Conservation (phyloP, 2,888 invertebrate species). For the Heliconius sara region DNA sequence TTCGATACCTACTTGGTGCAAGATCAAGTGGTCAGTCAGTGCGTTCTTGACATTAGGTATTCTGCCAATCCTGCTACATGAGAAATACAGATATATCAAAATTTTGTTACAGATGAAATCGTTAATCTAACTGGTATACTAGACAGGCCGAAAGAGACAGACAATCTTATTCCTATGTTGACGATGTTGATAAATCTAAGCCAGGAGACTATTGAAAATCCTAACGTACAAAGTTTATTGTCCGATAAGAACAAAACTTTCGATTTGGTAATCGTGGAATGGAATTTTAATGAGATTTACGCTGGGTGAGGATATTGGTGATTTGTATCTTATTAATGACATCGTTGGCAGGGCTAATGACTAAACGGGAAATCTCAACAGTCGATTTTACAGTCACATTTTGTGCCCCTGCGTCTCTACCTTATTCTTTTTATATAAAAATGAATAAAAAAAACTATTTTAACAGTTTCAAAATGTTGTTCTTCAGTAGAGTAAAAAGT, state of each 20-base stretch:
- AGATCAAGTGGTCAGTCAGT: too few species aligned
- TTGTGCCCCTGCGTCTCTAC: too few species aligned
- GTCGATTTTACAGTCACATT: too few species aligned
- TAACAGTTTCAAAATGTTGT: too few species aligned
- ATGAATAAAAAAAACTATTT: too few species aligned
- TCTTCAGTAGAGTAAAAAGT: not conserved
- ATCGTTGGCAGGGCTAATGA: too few species aligned
- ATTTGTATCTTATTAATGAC: not conserved
- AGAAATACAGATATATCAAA: not conserved
- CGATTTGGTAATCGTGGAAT: conserved; percentile 59
- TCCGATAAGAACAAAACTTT: conserved; percentile 55
- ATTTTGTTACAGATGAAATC: conserved; percentile 11
- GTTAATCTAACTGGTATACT: conserved; percentile 23
- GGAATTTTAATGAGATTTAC: conserved; percentile 58
- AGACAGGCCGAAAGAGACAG: conserved; percentile 9
- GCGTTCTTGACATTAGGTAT: too few species aligned
- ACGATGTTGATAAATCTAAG: conserved; percentile 31
- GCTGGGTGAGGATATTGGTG: conserved; percentile 54
- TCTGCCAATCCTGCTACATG: too few species aligned
- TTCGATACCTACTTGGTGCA: too few species aligned
- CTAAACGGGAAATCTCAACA: too few species aligned
- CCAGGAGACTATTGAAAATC: not conserved
- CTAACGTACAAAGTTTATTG: conserved; percentile 51
- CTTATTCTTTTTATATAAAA: too few species aligned
- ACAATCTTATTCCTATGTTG: conserved; percentile 5